Conservation (phyloP, 2,888 invertebrate species). For the Drosophila prostipennis region DNA sequence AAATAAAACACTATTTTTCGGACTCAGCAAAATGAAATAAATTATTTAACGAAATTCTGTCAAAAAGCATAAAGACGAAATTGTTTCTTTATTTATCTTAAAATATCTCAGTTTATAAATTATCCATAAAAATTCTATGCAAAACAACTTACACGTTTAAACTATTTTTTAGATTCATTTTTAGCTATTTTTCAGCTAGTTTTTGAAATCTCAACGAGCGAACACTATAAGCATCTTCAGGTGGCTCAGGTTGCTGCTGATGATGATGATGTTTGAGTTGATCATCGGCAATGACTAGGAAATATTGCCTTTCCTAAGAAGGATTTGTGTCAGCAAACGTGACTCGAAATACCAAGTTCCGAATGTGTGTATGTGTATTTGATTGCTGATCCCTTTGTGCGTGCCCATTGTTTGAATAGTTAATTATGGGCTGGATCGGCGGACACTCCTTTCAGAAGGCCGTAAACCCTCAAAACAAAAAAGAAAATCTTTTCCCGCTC, state of each 20-base stretch:
- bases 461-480: constrained; percentile 42
- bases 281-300: constrained; percentile 69
- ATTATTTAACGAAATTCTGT: no score
- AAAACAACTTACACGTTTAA: no score
- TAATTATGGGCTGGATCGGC: constrained; percentile 79
- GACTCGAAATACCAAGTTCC: constrained; percentile 69
- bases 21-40: no score
- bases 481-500: constrained; percentile 45
- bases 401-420: constrained; percentile 76
- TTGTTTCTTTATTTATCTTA: no score
- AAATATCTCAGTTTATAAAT: no score
- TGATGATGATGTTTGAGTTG: constrained; percentile 62
- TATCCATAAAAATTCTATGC: no score
- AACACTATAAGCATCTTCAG: constrained; percentile 30
- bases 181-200: background rate
- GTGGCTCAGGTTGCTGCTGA: constrained; percentile 44
- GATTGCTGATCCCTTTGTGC: constrained; percentile 76
- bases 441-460: constrained; percentile 70
- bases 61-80: no score
- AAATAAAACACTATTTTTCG: no score
- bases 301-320: constrained; percentile 78
- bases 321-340: constrained; percentile 80
- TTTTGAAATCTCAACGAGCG: background rate
- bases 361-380: constrained; percentile 49
- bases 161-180: no score